Evolutionary conservation across 1,140 invertebrate species (phyloP).

Genomic region (Aphidius ervi): DNA sequence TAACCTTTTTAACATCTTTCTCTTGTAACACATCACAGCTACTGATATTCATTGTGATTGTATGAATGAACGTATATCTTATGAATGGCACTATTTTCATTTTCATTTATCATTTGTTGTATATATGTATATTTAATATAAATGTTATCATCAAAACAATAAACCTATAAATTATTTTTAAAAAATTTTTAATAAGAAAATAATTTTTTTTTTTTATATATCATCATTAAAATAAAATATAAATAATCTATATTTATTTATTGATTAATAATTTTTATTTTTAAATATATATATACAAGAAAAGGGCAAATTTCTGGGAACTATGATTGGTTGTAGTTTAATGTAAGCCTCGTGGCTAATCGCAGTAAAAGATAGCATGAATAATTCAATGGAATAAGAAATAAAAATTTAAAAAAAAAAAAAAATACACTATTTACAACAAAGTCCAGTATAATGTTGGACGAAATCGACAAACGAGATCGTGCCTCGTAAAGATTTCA

Average conservation of each 20-base stretch:
- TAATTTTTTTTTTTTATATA: no score
- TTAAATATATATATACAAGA: neutral
- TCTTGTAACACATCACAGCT: neutral
- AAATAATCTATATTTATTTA: no score
- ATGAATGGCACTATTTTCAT: no score
- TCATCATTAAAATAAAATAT: no score
- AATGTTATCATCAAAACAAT: no score
- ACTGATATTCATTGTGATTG: neutral
- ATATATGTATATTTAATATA: no score
- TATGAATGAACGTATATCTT: neutral
- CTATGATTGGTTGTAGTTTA: neutral
- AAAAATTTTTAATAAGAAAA: neutral
- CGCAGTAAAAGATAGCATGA: conserved; percentile 13
- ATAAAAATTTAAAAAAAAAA: neutral
- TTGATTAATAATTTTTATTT: neutral
- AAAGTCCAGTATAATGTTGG: conserved; percentile 3
- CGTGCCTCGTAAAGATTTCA: conserved; percentile 11
- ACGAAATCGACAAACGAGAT: conserved; percentile 15
- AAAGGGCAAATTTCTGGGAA: neutral
- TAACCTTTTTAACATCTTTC: conserved; percentile 3
- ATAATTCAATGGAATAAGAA: conserved; percentile 13
- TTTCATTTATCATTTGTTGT: no score
- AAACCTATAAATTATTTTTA: neutral
- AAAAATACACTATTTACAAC: neutral
- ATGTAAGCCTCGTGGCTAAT: conserved; percentile 4